Evolutionary conservation across 2,113 vertebrate genomes (phyloP).

Genomic region (Oryzias celebensis): DNA sequence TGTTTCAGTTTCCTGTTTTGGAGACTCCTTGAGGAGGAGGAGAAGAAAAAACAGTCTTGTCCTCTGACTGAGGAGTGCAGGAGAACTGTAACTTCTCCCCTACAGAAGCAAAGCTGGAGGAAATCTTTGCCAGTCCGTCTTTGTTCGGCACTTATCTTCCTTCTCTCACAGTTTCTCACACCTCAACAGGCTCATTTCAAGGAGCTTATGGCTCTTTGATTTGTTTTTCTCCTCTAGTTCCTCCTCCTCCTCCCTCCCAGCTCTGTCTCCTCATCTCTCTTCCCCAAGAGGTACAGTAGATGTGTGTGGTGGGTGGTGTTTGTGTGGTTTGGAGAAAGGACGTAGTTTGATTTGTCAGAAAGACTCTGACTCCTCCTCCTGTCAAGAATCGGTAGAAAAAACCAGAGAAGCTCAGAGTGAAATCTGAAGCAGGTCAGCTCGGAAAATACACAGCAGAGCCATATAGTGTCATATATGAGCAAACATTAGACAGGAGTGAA

Average conservation of each 20-base stretch:
- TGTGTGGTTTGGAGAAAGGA: slow-evolving; percentile 37
- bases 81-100: slow-evolving; percentile 52
- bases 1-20: slow-evolving; percentile 22
- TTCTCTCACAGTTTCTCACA: slow-evolving; percentile 50
- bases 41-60: slow-evolving; percentile 4
- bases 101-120: slow-evolving; percentile 30
- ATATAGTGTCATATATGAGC: not conserved
- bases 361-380: slow-evolving; percentile 58
- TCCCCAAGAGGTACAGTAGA: slow-evolving; percentile 66
- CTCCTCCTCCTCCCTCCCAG: slow-evolving; percentile 35
- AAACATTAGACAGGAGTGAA: not conserved
- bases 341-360: slow-evolving; percentile 54
- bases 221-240: slow-evolving; percentile 56
- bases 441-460: not conserved
- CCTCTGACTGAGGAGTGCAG: slow-evolving; percentile 26
- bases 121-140: slow-evolving; percentile 40
- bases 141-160: slow-evolving; percentile 42
- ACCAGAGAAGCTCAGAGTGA: slow-evolving; percentile 23
- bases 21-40: slow-evolving; percentile 26
- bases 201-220: slow-evolving; percentile 62
- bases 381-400: slow-evolving; percentile 40
- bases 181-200: slow-evolving; percentile 68
- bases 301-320: slow-evolving; percentile 60
- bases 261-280: slow-evolving; percentile 36
- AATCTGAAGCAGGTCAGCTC: not conserved